phyloP scores from a whole-genome alignment of 2,797 vertebrate species.

The Girardinus metallicus region DNA sequence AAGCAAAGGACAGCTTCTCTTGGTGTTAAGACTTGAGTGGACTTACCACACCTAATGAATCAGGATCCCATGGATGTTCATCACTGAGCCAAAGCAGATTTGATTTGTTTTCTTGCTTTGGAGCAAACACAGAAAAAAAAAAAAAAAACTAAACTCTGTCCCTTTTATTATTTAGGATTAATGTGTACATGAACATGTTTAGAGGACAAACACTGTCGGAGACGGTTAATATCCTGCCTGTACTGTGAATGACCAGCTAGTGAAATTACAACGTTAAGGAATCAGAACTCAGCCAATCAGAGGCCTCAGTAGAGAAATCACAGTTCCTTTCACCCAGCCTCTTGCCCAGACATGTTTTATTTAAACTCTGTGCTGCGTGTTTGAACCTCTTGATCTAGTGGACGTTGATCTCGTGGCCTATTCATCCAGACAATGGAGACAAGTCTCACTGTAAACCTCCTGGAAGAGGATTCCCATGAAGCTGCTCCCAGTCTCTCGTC shows the following conservation, averaged over 20 bases:
- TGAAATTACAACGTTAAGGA: conserved; percentile 70
- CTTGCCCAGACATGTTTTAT: conserved; percentile 27
- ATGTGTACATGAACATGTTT: conserved; percentile 42
- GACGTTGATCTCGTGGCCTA: conserved; percentile 69
- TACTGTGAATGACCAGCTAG: conserved; percentile 66
- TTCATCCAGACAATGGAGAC: conserved; percentile 54
- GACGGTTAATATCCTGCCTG: conserved; percentile 51
- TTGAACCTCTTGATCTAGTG: conserved; percentile 65
- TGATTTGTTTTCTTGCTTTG: conserved; percentile 33
- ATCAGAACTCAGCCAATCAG: conserved; percentile 55
- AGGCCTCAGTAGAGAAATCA: conserved; percentile 54
- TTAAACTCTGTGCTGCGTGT: conserved; percentile 50
- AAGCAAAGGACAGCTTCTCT: conserved; percentile 21
- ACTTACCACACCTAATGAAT: conserved; percentile 31
- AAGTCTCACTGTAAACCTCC: conserved; percentile 59
- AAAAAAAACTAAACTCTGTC: conserved; percentile 14
- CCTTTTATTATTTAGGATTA: conserved; percentile 44
- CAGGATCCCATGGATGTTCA: conserved; percentile 28
- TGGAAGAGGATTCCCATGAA: conserved; percentile 57
- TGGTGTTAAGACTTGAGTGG: conserved; percentile 23
- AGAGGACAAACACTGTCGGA: conserved; percentile 46
- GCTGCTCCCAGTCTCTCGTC: conserved; percentile 48
- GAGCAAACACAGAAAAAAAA: conserved; percentile 44
- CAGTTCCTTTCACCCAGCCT: conserved; percentile 55
- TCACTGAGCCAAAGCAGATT: conserved; percentile 15